phyloP scores from a whole-genome alignment of 1,140 invertebrate species.

The Drosophila ficusphila region DNA sequence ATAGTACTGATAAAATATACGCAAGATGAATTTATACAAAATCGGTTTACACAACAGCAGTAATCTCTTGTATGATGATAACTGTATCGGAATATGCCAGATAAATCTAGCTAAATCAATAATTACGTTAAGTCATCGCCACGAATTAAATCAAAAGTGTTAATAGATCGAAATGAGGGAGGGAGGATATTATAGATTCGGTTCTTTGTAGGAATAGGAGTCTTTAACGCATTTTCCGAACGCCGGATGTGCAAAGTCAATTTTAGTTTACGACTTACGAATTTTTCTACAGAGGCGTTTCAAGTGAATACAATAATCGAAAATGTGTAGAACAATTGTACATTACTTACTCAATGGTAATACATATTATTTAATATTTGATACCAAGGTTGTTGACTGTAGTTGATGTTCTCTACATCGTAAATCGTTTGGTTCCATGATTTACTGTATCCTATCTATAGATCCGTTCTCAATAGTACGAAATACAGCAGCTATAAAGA shows the following conservation, averaged over 20 bases:
- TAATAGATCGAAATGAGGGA: slow-evolving; percentile 1
- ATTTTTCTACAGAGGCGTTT: slow-evolving; percentile 69
- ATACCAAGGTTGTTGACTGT: slow-evolving; percentile 54
- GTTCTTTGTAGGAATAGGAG: slow-evolving; percentile 25
- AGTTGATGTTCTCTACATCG: slow-evolving; percentile 51
- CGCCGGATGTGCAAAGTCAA: slow-evolving; percentile 33
- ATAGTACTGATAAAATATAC: slow-evolving; percentile 80
- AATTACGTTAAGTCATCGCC: slow-evolving; percentile 47
- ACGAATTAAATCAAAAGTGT: slow-evolving; percentile 40
- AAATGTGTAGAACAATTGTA: slow-evolving; percentile 45
- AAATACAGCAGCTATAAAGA: slow-evolving; percentile 32
- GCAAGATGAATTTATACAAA: slow-evolving; percentile 75
- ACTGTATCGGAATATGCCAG: slow-evolving; percentile 20
- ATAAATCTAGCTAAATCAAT: slow-evolving; percentile 46
- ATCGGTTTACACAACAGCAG: slow-evolving; percentile 68
- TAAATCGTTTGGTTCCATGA: slow-evolving; percentile 54
- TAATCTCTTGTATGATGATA: slow-evolving; percentile 21
- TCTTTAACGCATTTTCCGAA: slow-evolving; percentile 16
- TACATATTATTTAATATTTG: slow-evolving; percentile 52
- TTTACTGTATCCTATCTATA: slow-evolving; percentile 43
- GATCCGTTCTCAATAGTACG: slow-evolving; percentile 39
- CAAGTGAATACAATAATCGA: slow-evolving; percentile 69
- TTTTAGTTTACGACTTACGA: slow-evolving; percentile 56
- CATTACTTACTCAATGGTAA: slow-evolving; percentile 29
- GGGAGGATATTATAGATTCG: background rate